Evolutionary conservation across 2,888 invertebrate genomes (phyloP).

Genomic region (Oxyscelio sp.): DNA sequence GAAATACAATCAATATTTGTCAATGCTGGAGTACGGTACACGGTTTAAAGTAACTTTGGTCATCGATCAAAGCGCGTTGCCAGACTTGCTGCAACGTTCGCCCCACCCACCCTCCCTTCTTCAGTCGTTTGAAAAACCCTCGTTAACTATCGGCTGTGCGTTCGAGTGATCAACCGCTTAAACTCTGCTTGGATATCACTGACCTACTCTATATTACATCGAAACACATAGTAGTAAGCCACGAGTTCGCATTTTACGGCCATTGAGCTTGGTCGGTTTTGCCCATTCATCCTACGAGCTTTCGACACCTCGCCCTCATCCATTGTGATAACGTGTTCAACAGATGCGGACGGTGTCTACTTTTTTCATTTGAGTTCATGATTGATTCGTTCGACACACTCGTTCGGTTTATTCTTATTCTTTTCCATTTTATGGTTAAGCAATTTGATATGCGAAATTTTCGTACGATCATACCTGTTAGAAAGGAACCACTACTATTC

Average conservation of each 20-base stretch:
- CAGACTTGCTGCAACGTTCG: conserved; percentile 20
- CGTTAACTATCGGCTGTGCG: conserved; percentile 37
- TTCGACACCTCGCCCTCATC: conserved; percentile 53
- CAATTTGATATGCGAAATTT: too few species aligned
- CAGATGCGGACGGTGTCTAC: conserved; percentile 24
- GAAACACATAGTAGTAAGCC: conserved; percentile 52
- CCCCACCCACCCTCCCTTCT: too few species aligned
- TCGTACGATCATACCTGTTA: too few species aligned
- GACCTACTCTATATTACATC: conserved; percentile 63
- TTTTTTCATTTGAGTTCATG: conserved; percentile 25
- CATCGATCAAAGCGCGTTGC: conserved; percentile 26
- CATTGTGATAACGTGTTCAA: conserved; percentile 50
- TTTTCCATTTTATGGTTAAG: too few species aligned
- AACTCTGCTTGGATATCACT: conserved; percentile 76
- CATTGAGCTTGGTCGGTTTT: conserved; percentile 58
- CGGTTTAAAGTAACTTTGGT: conserved; percentile 17
- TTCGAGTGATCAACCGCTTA: conserved; percentile 81
- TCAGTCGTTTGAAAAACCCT: conserved; percentile 44
- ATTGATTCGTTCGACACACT: conserved; percentile 16
- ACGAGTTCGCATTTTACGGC: conserved; percentile 62
- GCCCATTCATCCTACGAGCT: conserved; percentile 65
- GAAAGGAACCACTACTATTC: too few species aligned
- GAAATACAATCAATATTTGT: conserved; percentile 13
- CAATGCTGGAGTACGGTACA: not conserved
- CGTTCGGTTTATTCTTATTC: not conserved